These are phyloP conservation scores for Bedellia somnulentella DNA, from an alignment of 2,888 invertebrate species.

Conservation along the genomic window DNA sequence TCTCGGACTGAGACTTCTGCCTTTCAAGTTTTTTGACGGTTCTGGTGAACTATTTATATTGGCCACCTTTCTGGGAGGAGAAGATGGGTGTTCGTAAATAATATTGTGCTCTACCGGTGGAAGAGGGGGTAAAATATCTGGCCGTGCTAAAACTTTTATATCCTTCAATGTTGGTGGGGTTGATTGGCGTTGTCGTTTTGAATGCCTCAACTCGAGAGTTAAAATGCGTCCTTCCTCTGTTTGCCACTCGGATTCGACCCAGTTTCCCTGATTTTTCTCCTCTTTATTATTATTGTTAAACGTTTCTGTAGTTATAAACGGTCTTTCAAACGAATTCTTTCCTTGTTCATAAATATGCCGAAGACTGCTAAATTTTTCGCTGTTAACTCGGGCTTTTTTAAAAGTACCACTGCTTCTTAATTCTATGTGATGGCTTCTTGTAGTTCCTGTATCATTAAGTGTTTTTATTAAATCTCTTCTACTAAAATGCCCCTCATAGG, in stretches of 20 bases:
- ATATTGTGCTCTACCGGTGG: constrained; percentile 54
- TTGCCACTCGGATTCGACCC: constrained; percentile 23
- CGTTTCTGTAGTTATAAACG: constrained; percentile 27
- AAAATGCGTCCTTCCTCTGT: constrained; percentile 65
- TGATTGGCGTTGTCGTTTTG: constrained; percentile 69
- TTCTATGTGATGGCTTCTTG: constrained; percentile 42
- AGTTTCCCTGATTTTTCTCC: constrained; percentile 23
- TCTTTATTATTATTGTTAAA: constrained; percentile 27
- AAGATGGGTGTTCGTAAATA: constrained; percentile 63
- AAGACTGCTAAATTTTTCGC: constrained; percentile 65
- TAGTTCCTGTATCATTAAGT: constrained; percentile 20
- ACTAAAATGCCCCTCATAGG: constrained; percentile 28
- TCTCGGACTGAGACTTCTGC: constrained; percentile 65
- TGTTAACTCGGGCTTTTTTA: constrained; percentile 48
- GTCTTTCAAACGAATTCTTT: constrained; percentile 35
- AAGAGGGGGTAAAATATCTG: constrained; percentile 69
- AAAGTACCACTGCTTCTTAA: constrained; percentile 73
- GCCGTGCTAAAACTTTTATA: constrained; percentile 54
- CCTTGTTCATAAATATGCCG: constrained; percentile 74
- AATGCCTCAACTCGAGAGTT: constrained; percentile 73
- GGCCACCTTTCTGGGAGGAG: constrained; percentile 56
- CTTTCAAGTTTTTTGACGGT: constrained; percentile 68
- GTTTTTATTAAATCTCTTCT: constrained; percentile 32
- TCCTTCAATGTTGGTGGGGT: constrained; percentile 52
- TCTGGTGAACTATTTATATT: constrained; percentile 27